Percentiles rank a stretch among this genome's conserved stretches.
These are phyloP conservation scores for Tricholauxania praeusta DNA, from an alignment of 2,888 invertebrate genomes.

Conservation along the genomic window DNA sequence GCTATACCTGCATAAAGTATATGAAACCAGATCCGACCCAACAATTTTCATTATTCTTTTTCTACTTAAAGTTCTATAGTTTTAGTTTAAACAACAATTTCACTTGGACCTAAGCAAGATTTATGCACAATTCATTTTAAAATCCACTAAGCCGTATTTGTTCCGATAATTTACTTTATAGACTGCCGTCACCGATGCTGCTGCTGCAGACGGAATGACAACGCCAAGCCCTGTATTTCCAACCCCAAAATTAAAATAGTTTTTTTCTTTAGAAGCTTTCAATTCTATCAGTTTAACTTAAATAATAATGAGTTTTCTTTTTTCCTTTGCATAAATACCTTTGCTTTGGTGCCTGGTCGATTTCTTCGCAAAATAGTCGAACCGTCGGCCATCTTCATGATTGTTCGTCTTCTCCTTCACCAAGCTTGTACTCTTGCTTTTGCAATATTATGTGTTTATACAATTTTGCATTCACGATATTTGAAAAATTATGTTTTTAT, in stretches of 20 bases:
- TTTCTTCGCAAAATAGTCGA: constrained; percentile 87
- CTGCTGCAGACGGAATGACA: constrained; percentile 21
- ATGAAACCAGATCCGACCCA: too few species aligned
- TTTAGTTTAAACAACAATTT: too few species aligned
- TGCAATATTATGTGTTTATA: constrained; percentile 24
- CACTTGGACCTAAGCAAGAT: too few species aligned
- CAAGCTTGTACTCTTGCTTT: constrained; percentile 18
- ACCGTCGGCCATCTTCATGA: constrained; percentile 88
- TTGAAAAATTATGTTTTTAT: neutral
- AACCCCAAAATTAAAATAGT: constrained; percentile 38
- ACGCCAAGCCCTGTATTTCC: constrained; percentile 47
- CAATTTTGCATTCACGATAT: neutral
- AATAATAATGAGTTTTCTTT: neutral
- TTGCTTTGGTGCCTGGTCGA: constrained; percentile 90
- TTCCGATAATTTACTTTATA: too few species aligned
- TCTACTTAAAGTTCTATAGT: too few species aligned
- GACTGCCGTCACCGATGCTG: constrained; percentile 3
- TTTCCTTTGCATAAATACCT: constrained; percentile 71
- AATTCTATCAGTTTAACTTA: neutral
- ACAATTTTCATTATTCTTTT: too few species aligned
- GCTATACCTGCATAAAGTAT: too few species aligned
- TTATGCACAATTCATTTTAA: too few species aligned
- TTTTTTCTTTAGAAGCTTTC: neutral
- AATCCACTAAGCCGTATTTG: too few species aligned
- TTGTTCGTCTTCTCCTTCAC: constrained; percentile 43